These are phyloP conservation scores for Pelochelys cantorii DNA, from an alignment of 2,797 vertebrate genomes.

Conservation along the genomic window DNA sequence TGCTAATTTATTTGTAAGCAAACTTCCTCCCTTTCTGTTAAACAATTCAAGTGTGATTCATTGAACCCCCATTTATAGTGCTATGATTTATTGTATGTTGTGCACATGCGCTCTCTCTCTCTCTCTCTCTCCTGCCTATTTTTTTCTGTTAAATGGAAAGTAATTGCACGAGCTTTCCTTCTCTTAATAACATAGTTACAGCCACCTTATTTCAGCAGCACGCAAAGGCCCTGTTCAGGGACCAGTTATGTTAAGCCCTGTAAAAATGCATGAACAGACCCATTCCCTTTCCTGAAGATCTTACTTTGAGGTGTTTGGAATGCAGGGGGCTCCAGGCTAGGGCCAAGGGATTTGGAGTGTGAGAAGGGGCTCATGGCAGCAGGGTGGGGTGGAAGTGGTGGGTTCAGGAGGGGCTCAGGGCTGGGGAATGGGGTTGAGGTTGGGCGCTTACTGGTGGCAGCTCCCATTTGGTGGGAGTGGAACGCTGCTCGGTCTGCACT, in stretches of 20 bases:
- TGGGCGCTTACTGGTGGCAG: no score
- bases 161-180: background rate
- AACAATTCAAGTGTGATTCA: slow-evolving; percentile 13
- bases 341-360: no score
- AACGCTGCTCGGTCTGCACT: no score
- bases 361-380: no score
- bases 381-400: no score
- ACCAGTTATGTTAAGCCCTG: background rate
- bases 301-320: background rate
- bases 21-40: slow-evolving; percentile 16
- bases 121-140: background rate
- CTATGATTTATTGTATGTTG: background rate
- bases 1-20: slow-evolving; percentile 62
- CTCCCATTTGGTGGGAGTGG: no score
- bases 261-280: background rate
- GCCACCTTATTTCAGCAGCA: background rate
- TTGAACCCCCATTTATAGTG: background rate
- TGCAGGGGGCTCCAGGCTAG: no score
- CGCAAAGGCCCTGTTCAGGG: background rate
- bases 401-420: no score
- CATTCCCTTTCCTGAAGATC: background rate
- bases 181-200: background rate
- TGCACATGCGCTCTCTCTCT: background rate
- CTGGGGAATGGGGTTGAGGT: no score
- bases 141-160: background rate